Evolutionary conservation across 1,140 invertebrate species (phyloP).

Genomic region (Phenacoccus solenopsis): DNA sequence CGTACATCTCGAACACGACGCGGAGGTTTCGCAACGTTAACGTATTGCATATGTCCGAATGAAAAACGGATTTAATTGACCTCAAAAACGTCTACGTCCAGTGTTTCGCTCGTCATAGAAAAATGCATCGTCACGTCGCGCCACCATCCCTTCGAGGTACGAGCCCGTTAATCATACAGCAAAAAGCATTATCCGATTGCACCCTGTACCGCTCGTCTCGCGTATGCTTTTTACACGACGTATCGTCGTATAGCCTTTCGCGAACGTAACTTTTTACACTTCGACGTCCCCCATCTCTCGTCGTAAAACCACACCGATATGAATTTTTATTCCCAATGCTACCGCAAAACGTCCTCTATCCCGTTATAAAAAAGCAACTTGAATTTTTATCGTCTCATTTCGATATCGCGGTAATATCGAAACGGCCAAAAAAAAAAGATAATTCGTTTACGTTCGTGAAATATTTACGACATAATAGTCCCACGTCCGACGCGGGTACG

Average conservation of each 20-base stretch:
- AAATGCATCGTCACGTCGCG: too few relatives aligned
- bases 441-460: not conserved
- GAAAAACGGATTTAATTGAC: too few relatives aligned
- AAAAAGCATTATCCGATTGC: not conserved
- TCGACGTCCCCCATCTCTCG: not conserved
- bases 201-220: not conserved
- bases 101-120: too few relatives aligned
- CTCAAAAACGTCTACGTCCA: too few relatives aligned
- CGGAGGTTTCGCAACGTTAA: too few relatives aligned
- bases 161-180: not conserved
- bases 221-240: too few relatives aligned
- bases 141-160: too few relatives aligned
- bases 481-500: too few relatives aligned
- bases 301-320: not conserved
- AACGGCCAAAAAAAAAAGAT: not conserved
- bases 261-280: not conserved
- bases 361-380: not conserved
- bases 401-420: not conserved
- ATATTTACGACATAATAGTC: not conserved
- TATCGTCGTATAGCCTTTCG: too few relatives aligned
- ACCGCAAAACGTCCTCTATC: too few relatives aligned
- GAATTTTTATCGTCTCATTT: constrained; percentile 3
- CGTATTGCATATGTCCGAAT: too few relatives aligned
- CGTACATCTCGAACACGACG: too few relatives aligned
- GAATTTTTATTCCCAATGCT: constrained; percentile 1